A percentile compares a stretch with the other conserved stretches of the same genome.
Evolutionary conservation across 2,797 vertebrate species (phyloP).

Genomic region (Rallus crepitans): DNA sequence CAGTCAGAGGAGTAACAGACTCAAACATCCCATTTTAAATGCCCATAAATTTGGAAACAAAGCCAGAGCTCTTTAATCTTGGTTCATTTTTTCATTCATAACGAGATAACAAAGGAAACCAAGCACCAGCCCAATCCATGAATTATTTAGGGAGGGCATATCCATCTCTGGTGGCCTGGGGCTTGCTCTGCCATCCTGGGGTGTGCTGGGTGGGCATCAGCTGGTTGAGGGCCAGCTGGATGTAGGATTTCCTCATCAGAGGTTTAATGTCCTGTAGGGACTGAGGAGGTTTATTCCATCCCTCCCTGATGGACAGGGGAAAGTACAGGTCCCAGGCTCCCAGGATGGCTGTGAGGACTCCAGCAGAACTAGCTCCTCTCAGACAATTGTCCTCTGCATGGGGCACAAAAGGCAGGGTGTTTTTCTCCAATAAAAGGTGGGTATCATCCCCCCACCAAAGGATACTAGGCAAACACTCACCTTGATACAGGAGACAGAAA

Average conservation of each 20-base stretch:
- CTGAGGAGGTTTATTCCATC: background rate
- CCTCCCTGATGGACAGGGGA: rapidly evolving
- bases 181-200: background rate
- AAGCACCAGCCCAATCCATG: background rate
- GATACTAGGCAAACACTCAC: background rate
- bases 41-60: constrained; percentile 43
- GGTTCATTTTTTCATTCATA: constrained; percentile 4
- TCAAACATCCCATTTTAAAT: constrained; percentile 14
- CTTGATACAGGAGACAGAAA: background rate
- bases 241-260: background rate
- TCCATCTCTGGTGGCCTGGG: background rate
- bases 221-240: background rate
- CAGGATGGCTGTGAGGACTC: background rate
- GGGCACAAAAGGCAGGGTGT: background rate
- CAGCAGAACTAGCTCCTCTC: background rate
- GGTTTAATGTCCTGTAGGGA: background rate
- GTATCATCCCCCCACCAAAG: rapidly evolving
- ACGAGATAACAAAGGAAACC: constrained; percentile 32
- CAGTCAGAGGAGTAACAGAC: background rate
- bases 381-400: rapidly evolving
- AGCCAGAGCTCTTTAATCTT: constrained; percentile 53
- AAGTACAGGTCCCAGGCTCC: background rate
- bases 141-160: constrained; percentile 39
- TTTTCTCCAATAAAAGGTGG: background rate
- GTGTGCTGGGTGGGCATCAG: background rate